Evolutionary conservation across 2,113 vertebrate species (phyloP), one percentile per base, ranked within the genome.

Genomic region (Pygoscelis antarcticus): DNA sequence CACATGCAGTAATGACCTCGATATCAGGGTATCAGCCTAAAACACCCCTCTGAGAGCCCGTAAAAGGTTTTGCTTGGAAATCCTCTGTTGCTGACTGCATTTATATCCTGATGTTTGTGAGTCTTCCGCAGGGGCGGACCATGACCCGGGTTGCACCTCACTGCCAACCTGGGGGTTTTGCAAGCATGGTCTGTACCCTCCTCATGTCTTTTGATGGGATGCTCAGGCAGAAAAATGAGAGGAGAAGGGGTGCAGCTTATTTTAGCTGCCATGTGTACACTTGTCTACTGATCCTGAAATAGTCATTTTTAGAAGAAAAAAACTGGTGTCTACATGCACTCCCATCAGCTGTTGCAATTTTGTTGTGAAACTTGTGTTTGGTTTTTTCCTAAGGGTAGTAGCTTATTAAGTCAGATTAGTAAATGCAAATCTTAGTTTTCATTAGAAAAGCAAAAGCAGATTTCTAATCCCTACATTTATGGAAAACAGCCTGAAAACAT

Each of bases 31-130:
- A 25, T 62, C 65, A 40, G 38, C 71, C 40, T 65, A 46, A 75
- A 88, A 52, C 70, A 79, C 21, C 11, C 26, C 34, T 76, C 38
- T 68, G 49, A 81, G 46, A 81, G 38, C 38, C 64, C 70, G 13
- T 61, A 51, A 88, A 87, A 80, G 34, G n/a, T 77, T 91, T 90
- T 84, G 8, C 40, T 78, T 96, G 81, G 69, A 79, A 93, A 47
- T 87, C 34, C 12, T 84, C 15, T 72, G 23, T 71, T n/a, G n/a
- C 57, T 87, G n/a, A 13, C 51, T 70, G 38, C 26, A 30, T 83
- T 77, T 90, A 6, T 54, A 32, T 7, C 1, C 62, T 83, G 34
- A 18, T 57, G 14, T 58, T 87, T 65, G 11, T 61, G 86, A 76
- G 21, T 70, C 51, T 96, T 51, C 27, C 51, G 10, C 19, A 32